A percentile compares a stretch with the other conserved stretches of the same genome.
Evolutionary conservation across 2,113 vertebrate genomes (phyloP).

Genomic region (Larimichthys polyactis): DNA sequence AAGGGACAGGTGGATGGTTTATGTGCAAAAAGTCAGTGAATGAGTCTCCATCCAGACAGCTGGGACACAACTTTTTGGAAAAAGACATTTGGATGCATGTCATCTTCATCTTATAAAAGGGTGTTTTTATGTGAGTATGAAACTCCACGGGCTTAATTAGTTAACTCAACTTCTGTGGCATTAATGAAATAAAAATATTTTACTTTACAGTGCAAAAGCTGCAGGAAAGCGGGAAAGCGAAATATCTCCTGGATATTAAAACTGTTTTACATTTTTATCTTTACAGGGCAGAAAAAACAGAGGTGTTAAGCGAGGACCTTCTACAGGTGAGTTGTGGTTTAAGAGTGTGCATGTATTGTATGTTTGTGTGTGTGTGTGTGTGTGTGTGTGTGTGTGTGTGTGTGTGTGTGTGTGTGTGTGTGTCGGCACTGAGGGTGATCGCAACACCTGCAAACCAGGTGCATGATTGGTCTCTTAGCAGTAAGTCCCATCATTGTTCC

Average conservation of each 20-base stretch:
- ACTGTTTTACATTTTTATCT: constrained; percentile 46
- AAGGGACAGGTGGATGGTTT: constrained; percentile 33
- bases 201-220: constrained; percentile 2
- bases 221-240: too few relatives aligned
- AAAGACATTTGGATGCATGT: neutral
- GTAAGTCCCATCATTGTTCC: constrained; percentile 1
- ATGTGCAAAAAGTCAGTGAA: constrained; percentile 8
- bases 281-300: constrained; percentile 96
- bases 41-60: constrained; percentile 11
- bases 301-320: constrained; percentile 95
- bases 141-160: neutral
- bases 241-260: neutral
- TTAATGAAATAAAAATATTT: neutral
- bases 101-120: neutral
- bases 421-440: neutral
- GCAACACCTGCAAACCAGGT: neutral
- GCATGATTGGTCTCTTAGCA: constrained; percentile 9
- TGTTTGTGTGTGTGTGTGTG: neutral
- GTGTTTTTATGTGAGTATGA: neutral
- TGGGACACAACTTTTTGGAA: constrained; percentile 17
- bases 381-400: neutral
- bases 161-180: too few relatives aligned
- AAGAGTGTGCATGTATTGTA: neutral
- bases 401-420: neutral
- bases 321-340: constrained; percentile 87